Percentiles rank a stretch among this genome's conserved stretches.
phyloP scores from a whole-genome alignment of 2,888 invertebrate genomes.

The Leptopterna dolabrata region DNA sequence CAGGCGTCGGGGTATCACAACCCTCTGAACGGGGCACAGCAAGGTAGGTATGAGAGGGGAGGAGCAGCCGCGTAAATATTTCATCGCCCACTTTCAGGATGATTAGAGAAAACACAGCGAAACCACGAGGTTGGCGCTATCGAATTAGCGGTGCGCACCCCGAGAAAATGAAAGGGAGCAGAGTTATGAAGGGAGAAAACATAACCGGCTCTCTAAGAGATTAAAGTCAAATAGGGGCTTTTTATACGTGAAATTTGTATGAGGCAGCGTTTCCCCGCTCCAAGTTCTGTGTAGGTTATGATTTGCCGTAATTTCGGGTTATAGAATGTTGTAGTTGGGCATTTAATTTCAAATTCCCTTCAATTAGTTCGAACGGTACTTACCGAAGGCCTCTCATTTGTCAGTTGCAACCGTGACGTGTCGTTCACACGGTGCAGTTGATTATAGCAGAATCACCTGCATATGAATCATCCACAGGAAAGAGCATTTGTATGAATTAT shows the following conservation, averaged over 20 bases:
- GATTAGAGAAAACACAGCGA: conserved; percentile 15
- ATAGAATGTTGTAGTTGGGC: not conserved
- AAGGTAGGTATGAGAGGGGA: not conserved
- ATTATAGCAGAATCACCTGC: too few relatives aligned
- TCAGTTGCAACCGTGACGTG: too few relatives aligned
- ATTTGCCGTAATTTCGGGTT: not conserved
- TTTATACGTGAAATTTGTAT: conserved; percentile 5
- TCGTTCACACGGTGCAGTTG: too few relatives aligned
- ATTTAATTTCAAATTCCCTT: not conserved
- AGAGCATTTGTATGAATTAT: too few relatives aligned
- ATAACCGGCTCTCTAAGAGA: not conserved
- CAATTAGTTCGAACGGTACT: not conserved
- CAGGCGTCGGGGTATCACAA: not conserved
- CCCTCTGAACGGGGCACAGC: not conserved
- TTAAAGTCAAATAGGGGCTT: conserved; percentile 16
- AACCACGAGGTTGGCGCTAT: conserved; percentile 9
- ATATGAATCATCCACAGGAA: too few relatives aligned
- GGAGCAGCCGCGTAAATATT: not conserved
- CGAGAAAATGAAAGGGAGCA: not conserved
- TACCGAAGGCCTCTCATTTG: too few relatives aligned
- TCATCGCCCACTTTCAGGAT: conserved; percentile 26
- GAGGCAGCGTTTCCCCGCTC: not conserved
- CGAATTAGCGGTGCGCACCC: not conserved
- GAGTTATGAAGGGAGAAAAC: conserved; percentile 10
- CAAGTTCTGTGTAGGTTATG: not conserved